A percentile compares a stretch with the other conserved stretches of the same genome.
Evolutionary conservation across 1,140 invertebrate species (phyloP).

Genomic region (Vollenhovia emeryi): DNA sequence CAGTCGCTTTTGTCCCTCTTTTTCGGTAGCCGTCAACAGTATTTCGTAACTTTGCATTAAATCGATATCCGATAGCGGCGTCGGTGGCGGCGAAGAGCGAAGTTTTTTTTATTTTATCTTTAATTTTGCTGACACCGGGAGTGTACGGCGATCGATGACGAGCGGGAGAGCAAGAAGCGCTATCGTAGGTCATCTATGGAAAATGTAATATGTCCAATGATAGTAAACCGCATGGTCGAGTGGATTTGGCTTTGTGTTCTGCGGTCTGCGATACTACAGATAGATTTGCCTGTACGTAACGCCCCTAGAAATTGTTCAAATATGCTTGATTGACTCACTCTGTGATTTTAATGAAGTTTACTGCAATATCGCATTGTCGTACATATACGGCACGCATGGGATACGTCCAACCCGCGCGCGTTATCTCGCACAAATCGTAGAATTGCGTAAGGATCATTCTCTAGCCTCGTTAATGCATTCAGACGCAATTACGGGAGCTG

Average conservation of each 20-base stretch:
- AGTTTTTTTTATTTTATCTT: conserved; percentile 51
- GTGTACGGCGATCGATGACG: conserved; percentile 39
- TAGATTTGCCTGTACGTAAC: conserved; percentile 57
- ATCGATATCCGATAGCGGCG: conserved; percentile 58
- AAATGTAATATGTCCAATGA: conserved; percentile 61
- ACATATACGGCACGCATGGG: background rate
- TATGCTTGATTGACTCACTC: conserved; percentile 48
- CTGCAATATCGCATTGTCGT: background rate
- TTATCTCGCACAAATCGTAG: background rate
- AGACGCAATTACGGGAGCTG: background rate
- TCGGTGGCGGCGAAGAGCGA: background rate
- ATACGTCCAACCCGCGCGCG: background rate
- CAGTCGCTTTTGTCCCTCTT: conserved; percentile 47
- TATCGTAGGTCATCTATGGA: conserved; percentile 45
- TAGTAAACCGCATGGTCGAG: conserved; percentile 26
- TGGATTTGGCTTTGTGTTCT: conserved; percentile 52
- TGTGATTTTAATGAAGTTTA: conserved; percentile 54
- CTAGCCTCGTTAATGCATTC: background rate
- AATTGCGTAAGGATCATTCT: background rate
- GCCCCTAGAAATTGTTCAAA: conserved; percentile 63
- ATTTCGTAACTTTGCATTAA: conserved; percentile 61
- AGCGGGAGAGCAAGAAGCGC: conserved; percentile 41
- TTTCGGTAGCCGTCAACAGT: conserved; percentile 41
- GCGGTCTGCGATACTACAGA: conserved; percentile 51
- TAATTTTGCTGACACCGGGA: conserved; percentile 63